Evolutionary conservation across 2,113 vertebrate species (phyloP).

Genomic region (Tupaia tana): DNA sequence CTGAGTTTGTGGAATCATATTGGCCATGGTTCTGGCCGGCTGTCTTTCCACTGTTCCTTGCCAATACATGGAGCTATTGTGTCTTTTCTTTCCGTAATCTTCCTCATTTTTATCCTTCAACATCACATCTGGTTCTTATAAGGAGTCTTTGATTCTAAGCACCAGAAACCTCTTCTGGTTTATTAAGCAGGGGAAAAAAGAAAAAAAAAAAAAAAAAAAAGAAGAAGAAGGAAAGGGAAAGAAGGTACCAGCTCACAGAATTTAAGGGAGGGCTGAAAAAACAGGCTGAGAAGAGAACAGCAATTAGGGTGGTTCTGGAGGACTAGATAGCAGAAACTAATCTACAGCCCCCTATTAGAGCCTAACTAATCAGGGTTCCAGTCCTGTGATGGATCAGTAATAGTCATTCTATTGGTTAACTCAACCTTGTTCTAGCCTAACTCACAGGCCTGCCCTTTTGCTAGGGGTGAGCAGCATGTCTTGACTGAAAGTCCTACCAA

Average conservation of each 20-base stretch:
- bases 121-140: background rate
- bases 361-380: background rate
- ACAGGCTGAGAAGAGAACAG: background rate
- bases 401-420: background rate
- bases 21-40: background rate
- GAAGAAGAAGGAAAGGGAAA: no score
- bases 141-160: background rate
- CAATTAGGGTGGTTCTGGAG: background rate
- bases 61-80: background rate
- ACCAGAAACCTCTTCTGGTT: background rate
- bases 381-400: background rate
- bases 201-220: no score
- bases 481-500: background rate
- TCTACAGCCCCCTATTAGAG: background rate
- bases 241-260: background rate
- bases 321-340: background rate
- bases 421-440: background rate
- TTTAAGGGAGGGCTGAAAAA: background rate
- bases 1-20: background rate
- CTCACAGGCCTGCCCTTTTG: background rate
- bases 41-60: background rate
- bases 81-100: background rate
- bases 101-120: background rate
- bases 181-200: background rate
- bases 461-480: background rate